Base-by-base conservation (phyloP, 2,113 vertebrate species). In the Egretta garzetta region DNA sequence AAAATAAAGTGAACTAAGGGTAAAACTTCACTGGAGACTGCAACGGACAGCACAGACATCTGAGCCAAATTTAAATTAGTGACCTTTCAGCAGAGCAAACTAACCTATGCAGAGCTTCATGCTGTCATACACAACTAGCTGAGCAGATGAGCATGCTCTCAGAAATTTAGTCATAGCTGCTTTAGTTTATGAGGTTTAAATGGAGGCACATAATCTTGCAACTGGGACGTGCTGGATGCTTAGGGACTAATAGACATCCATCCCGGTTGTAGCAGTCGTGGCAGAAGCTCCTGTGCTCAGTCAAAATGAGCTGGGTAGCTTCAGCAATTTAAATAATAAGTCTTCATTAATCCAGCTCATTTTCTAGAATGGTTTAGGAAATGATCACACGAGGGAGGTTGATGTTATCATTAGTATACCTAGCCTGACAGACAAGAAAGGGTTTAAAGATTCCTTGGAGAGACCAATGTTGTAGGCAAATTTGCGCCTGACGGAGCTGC, bases 301-400 rank as follows among this genome's bases (percentile, higher is more conserved):
- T 75, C 77, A 93, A 95, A 94, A 93, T 45, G 90, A 90, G 53
- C 70, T n/a, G 62, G 71, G 74, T 87, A 75, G 66, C 74, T 91
- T 80, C 70, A 88, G 53, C 81, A 90, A 93, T 94, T 96, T 93
- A 91, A 96, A 93, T 94, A 95, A 79, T 93, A 92, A 92, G 77
- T 53, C 92, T 94, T 96, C 95, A 96, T 97, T 96, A 97, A 93
- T 97, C 84, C 96, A 93, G 20, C 84, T 93, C 70, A 96, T 97
- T 95, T 96, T 96, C 84, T 60, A 72, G 58, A 91, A 96, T 72
- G 56, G 87, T 85, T 96, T 90, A 96, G 90, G 87, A 97, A 97
- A 96, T 75, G 66, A 96, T 96, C 94, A 95, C 93, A 96, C 22
- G 10, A 94, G 70, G 87, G 92, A 96, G 84, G 93, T 11, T 94